Base-by-base conservation (phyloP, 2,113 vertebrate species). In the Zapornia atra region DNA sequence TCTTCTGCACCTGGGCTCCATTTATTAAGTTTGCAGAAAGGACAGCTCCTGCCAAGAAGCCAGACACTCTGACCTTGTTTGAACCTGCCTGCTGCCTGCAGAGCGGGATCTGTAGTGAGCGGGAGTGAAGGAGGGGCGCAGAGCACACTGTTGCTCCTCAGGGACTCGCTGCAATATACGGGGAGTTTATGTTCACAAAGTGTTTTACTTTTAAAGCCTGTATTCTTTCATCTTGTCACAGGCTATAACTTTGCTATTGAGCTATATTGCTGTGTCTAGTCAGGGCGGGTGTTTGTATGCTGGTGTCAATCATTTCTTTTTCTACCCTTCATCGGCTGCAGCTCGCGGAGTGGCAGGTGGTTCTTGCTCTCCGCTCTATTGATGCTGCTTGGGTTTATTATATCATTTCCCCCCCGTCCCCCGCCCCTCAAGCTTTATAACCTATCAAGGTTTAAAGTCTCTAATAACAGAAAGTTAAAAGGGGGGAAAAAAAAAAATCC, bases 171-270 rank as follows among this genome's bases (percentile, higher is more conserved):
- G 36, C 96, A 90, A 89, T 92, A 92, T 81, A 54, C 42, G 26
- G 59, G 76, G 80, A 96, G 78, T 76, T 96, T 79, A 89, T 90
- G 92, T 93, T 94, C 90, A 75, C 93, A 96, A 91, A 98, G 95
- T 51, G 34, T 93, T 97, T 97, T 64, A 70, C 89, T 96, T 98
- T 97, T 92, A 97, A 96, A 97, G 90, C 79, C 92, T 68, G 61
- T 38, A 53, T 94, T 96, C 93, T 88, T 94, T 97, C 92, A 96
- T 97, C 92, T 86, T 72, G 28, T 95, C 97, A 95, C n/a, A 88
- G 94, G 90, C 94, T 92, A 63, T 93, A 92, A 90, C 91, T 80
- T 94, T 91, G 85, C 88, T 66, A 64, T 78, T 96, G 94, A 98
- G 96, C 86, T 94, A 44, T 95, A 96, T 88, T 85, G 92, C 94